Evolutionary conservation across 2,888 invertebrate genomes (phyloP).

Genomic region (Anticlea derivata): DNA sequence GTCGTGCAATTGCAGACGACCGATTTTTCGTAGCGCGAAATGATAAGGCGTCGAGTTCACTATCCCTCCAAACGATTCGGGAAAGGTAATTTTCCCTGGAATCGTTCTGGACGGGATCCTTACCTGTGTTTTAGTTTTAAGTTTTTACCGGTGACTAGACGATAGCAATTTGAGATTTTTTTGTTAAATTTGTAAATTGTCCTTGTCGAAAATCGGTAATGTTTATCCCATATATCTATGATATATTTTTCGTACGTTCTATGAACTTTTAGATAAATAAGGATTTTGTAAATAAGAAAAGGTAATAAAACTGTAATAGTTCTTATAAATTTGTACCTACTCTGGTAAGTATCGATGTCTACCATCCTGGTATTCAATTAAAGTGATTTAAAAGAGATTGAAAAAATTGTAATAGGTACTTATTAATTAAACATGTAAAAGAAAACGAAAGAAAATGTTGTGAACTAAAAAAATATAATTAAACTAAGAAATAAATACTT

Average conservation of each 20-base stretch:
- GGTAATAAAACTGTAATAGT: slow-evolving; percentile 9
- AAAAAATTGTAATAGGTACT: slow-evolving; percentile 3
- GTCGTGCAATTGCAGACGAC: slow-evolving; percentile 53
- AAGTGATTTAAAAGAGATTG: slow-evolving; percentile 17
- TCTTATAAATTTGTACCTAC: slow-evolving; percentile 6
- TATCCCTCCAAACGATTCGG: slow-evolving; percentile 77
- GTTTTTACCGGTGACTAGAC: slow-evolving; percentile 75
- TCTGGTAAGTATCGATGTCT: neutral
- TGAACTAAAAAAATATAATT: neutral
- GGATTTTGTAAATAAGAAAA: slow-evolving; percentile 71
- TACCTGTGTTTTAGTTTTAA: slow-evolving; percentile 64
- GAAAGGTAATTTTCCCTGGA: slow-evolving; percentile 84
- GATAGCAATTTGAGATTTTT: slow-evolving; percentile 40
- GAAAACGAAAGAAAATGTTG: slow-evolving; percentile 9
- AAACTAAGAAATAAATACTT: neutral
- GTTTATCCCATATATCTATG: slow-evolving; percentile 99
- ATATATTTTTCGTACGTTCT: slow-evolving; percentile 98
- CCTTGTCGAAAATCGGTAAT: slow-evolving; percentile 85
- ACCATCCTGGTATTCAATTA: slow-evolving; percentile 5
- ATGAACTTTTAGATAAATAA: slow-evolving; percentile 88
- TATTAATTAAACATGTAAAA: neutral
- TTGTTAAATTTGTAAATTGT: slow-evolving; percentile 42
- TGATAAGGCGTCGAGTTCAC: slow-evolving; percentile 57
- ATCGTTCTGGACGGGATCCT: slow-evolving; percentile 72
- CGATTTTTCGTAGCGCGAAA: slow-evolving; percentile 53